Conservation (phyloP, 2,797 vertebrate genomes). For the Siniperca undulata region DNA sequence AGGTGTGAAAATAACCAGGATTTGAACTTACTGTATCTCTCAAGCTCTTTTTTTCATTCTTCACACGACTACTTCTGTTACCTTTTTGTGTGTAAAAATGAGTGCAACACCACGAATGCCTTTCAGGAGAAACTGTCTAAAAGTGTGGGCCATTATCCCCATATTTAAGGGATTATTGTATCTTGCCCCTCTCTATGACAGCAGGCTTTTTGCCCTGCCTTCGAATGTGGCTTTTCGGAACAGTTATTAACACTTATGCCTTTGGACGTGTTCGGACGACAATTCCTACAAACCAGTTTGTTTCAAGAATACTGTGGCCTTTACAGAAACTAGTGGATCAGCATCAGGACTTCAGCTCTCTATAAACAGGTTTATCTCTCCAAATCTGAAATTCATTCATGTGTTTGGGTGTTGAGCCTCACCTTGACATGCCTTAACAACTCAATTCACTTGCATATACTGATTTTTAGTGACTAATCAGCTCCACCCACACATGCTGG, state of each 20-base stretch:
- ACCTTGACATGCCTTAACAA: slow-evolving; percentile 31
- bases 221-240: not conserved
- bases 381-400: not conserved
- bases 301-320: too few species aligned
- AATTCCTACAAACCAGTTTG: not conserved
- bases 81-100: not conserved
- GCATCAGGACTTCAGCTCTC: not conserved
- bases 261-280: not conserved
- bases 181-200: not conserved
- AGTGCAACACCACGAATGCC: not conserved
- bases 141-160: not conserved
- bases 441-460: not conserved
- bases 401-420: slow-evolving; percentile 27
- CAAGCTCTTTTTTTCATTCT: too few species aligned
- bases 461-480: slow-evolving; percentile 39
- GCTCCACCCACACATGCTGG: slow-evolving; percentile 5
- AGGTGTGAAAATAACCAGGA: too few species aligned
- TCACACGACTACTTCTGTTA: not conserved
- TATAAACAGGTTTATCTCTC: slow-evolving; percentile 43
- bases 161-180: not conserved
- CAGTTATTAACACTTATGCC: not conserved
- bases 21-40: too few species aligned
- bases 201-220: not conserved
- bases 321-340: not conserved
- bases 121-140: not conserved